A percentile compares a stretch with the other conserved stretches of the same genome.
phyloP scores from a whole-genome alignment of 2,888 invertebrate genomes.

The Hesperia comma region DNA sequence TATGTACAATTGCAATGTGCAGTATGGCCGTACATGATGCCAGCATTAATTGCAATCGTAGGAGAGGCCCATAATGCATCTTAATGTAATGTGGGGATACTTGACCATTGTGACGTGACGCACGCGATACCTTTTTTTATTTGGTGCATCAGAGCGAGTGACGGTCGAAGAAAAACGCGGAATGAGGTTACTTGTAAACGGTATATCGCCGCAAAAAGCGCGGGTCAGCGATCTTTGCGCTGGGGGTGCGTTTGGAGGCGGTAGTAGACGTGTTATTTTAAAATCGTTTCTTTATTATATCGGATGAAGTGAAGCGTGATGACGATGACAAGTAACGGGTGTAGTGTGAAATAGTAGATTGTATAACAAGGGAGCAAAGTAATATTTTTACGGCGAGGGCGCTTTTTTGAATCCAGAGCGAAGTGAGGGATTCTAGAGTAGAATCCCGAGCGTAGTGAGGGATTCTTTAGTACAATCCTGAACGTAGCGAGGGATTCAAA shows the following conservation, averaged over 20 bases:
- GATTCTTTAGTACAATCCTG: too few relatives aligned
- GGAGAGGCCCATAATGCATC: constrained; percentile 41
- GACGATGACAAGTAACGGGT: background rate
- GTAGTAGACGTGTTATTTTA: constrained; percentile 11
- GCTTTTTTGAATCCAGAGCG: too few relatives aligned
- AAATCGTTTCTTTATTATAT: background rate
- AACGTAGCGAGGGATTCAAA: too few relatives aligned
- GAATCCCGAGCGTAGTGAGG: too few relatives aligned
- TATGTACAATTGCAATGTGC: constrained; percentile 15
- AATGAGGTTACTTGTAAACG: constrained; percentile 66
- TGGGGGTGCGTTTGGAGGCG: constrained; percentile 40
- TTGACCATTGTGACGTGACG: constrained; percentile 53
- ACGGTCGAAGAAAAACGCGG: constrained; percentile 64
- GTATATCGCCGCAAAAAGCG: constrained; percentile 54
- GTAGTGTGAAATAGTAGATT: background rate
- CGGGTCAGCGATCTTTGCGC: constrained; percentile 50
- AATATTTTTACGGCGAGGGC: too few relatives aligned
- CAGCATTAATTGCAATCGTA: constrained; percentile 35
- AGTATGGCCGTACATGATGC: constrained; percentile 11
- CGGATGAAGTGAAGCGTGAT: background rate
- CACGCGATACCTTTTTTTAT: constrained; percentile 69
- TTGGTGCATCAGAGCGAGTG: constrained; percentile 67
- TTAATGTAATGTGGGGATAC: constrained; percentile 51
- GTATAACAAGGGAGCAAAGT: too few relatives aligned
- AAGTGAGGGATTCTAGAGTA: too few relatives aligned